phyloP scores from a whole-genome alignment of 2,888 invertebrate species.

The Hirtodrosophila histrioides region DNA sequence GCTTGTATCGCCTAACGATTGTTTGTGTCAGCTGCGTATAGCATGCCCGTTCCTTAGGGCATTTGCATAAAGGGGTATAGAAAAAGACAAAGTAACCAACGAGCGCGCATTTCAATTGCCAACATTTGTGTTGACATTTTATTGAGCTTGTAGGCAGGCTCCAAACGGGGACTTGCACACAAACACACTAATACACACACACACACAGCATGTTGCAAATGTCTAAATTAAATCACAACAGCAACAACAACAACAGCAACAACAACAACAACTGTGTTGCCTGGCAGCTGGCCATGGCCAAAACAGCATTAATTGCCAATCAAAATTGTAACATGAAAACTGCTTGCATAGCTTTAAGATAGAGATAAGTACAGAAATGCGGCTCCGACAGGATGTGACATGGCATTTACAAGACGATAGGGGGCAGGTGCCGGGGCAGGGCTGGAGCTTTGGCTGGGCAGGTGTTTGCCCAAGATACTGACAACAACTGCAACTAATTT shows the following conservation, averaged over 20 bases:
- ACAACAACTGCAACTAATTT: not conserved
- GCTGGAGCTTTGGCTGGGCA: slow-evolving; percentile 21
- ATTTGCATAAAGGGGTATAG: slow-evolving; percentile 26
- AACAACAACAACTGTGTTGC: not conserved
- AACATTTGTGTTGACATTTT: slow-evolving; percentile 78
- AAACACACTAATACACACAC: slow-evolving; percentile 28
- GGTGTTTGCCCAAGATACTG: slow-evolving; percentile 49
- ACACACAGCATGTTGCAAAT: slow-evolving; percentile 68
- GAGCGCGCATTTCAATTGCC: slow-evolving; percentile 56
- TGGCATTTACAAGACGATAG: slow-evolving; percentile 31
- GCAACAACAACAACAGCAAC: slow-evolving; percentile 1
- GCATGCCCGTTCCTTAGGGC: not conserved
- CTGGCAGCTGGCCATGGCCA: slow-evolving; percentile 41
- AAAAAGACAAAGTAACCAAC: slow-evolving; percentile 18
- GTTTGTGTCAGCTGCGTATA: not conserved
- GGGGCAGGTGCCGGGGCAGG: not conserved
- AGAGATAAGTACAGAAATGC: slow-evolving; percentile 35
- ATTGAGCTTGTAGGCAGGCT: slow-evolving; percentile 61
- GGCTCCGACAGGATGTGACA: slow-evolving; percentile 55
- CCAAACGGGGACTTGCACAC: slow-evolving; percentile 13
- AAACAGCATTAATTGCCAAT: slow-evolving; percentile 73
- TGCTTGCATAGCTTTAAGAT: slow-evolving; percentile 45
- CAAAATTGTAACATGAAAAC: slow-evolving; percentile 66
- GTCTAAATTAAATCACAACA: slow-evolving; percentile 75
- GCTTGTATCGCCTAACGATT: no score